These are phyloP conservation scores for Yponomeuta evonymella DNA, from an alignment of 2,888 invertebrate genomes.

Conservation along the genomic window DNA sequence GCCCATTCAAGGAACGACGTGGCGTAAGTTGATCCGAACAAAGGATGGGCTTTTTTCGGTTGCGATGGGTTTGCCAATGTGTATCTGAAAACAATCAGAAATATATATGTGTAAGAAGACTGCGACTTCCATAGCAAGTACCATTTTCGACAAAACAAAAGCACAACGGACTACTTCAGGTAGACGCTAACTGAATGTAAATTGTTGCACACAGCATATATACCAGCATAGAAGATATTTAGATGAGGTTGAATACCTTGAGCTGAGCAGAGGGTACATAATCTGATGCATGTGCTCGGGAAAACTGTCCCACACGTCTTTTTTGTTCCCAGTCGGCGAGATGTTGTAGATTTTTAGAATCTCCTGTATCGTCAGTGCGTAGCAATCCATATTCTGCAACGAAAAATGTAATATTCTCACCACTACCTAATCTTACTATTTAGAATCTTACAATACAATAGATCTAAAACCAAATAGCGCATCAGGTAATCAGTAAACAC, in stretches of 20 bases:
- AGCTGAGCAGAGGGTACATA: constrained; percentile 84
- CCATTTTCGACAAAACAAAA: too few relatives aligned
- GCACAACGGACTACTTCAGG: too few relatives aligned
- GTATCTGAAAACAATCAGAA: constrained; percentile 42
- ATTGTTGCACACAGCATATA: background rate
- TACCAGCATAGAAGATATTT: background rate
- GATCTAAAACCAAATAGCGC: background rate
- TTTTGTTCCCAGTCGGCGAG: constrained; percentile 78
- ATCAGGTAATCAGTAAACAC: background rate
- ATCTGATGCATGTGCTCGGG: constrained; percentile 84
- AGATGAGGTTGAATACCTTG: constrained; percentile 64
- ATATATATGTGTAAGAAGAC: too few relatives aligned
- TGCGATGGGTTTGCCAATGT: constrained; percentile 63
- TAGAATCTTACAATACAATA: too few relatives aligned
- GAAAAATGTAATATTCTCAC: background rate
- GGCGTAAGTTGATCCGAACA: constrained; percentile 81
- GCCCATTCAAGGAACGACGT: constrained; percentile 85
- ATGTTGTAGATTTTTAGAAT: constrained; percentile 83
- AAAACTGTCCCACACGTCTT: constrained; percentile 82
- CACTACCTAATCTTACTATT: too few relatives aligned
- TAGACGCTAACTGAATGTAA: background rate
- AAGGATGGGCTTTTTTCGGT: constrained; percentile 72
- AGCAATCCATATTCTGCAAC: constrained; percentile 83
- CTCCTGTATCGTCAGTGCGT: constrained; percentile 88
- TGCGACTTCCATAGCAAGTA: too few relatives aligned